Conservation (phyloP, 2,888 invertebrate genomes). For the Troglohyphantes excavatus region DNA sequence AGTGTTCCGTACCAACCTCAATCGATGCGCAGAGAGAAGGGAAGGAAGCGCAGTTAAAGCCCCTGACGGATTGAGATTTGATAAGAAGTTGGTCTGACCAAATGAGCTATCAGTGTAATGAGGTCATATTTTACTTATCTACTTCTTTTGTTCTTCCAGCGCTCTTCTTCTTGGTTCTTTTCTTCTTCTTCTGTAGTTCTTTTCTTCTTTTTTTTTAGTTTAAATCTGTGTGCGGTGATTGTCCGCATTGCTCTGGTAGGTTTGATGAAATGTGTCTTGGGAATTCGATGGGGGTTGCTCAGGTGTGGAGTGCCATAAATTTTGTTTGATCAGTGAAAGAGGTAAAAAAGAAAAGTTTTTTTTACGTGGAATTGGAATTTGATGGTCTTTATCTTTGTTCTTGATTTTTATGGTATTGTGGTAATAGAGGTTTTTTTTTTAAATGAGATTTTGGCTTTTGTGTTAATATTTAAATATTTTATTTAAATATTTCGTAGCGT, state of each 20-base stretch:
- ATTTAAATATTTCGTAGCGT: no score
- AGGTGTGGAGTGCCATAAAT: slow-evolving; percentile 60
- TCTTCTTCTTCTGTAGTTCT: not conserved
- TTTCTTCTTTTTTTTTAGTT: not conserved
- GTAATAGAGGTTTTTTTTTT: no score
- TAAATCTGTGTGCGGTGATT: slow-evolving; percentile 31
- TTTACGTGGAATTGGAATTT: not conserved
- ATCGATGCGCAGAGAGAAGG: not conserved
- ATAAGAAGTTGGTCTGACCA: slow-evolving; percentile 54
- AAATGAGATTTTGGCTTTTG: no score
- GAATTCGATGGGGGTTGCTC: slow-evolving; percentile 31
- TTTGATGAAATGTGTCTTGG: slow-evolving; percentile 54
- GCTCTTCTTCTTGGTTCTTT: not conserved
- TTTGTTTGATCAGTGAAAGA: slow-evolving; percentile 32
- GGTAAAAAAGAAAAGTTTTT: not conserved
- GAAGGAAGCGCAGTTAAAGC: slow-evolving; percentile 26
- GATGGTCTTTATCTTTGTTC: not conserved
- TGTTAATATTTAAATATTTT: no score
- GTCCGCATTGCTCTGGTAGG: slow-evolving; percentile 18
- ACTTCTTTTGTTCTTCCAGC: slow-evolving; percentile 27
- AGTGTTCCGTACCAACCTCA: not conserved
- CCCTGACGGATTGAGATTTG: slow-evolving; percentile 57
- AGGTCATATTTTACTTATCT: slow-evolving; percentile 67
- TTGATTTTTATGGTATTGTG: no score
- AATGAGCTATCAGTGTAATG: slow-evolving; percentile 66